Percentiles rank a stretch among this genome's conserved stretches.
Evolutionary conservation across 2,888 invertebrate species (phyloP).

Genomic region (Nomada fabriciana): DNA sequence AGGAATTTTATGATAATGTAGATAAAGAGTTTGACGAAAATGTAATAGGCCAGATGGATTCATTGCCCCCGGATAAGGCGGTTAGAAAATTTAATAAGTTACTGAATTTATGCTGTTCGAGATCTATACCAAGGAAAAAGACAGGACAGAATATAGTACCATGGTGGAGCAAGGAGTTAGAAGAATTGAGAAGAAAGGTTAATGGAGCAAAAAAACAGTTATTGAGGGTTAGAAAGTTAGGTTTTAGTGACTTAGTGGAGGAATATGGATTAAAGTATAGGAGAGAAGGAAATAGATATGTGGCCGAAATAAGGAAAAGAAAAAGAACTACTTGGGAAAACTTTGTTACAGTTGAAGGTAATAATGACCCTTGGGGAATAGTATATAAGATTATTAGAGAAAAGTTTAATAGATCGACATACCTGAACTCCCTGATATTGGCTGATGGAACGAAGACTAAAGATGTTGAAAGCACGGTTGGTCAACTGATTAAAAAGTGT

Average conservation of each 20-base stretch:
- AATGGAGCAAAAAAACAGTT: background rate
- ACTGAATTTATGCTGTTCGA: background rate
- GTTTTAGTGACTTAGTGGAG: background rate
- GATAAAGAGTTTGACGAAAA: no score
- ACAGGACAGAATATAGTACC: background rate
- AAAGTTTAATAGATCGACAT: no score
- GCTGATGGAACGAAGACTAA: no score
- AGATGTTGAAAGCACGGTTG: no score
- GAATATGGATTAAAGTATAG: background rate
- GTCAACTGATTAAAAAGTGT: no score
- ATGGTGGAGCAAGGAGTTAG: slow-evolving; percentile 21
- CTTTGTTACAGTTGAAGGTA: slow-evolving; percentile 11
- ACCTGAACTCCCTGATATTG: no score
- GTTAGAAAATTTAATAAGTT: background rate
- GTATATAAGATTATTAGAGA: no score
- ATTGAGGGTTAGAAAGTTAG: background rate
- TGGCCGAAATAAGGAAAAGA: background rate
- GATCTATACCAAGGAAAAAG: background rate
- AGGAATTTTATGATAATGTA: no score
- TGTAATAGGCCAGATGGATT: no score
- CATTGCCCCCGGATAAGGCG: background rate
- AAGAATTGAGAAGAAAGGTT: background rate
- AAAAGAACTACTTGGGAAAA: slow-evolving; percentile 13
- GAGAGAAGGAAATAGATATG: slow-evolving; percentile 7
- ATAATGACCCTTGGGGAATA: background rate